Conservation (phyloP, 2,797 vertebrate species). For the Phyllotis vaccarum region DNA sequence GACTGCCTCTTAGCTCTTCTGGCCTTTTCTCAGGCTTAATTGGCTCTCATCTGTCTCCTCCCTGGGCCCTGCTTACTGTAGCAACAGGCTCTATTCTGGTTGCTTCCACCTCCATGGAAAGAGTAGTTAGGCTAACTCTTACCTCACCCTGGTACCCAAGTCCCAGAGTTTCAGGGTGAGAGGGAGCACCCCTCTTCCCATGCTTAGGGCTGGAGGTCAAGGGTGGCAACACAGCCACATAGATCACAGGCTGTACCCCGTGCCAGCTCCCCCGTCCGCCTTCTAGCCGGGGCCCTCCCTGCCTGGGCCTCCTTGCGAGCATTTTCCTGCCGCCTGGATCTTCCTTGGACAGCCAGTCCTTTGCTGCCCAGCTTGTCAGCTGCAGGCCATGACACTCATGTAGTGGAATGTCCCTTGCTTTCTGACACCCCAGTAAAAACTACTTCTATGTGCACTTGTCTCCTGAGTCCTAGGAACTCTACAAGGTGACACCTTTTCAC, state of each 20-base stretch:
- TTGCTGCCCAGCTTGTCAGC: not conserved
- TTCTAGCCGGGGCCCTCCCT: not conserved
- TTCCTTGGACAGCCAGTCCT: not conserved
- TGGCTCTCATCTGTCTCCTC: not conserved
- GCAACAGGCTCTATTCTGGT: slow-evolving; percentile 2
- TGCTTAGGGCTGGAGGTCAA: not conserved
- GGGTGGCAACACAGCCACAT: not conserved
- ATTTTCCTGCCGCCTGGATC: not conserved
- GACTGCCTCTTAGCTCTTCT: not conserved
- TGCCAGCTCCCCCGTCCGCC: not conserved
- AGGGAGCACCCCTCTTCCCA: not conserved
- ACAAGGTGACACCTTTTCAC: not conserved
- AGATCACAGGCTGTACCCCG: not conserved
- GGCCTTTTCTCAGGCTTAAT: not conserved
- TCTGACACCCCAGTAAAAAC: not conserved
- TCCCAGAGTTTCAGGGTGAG: not conserved
- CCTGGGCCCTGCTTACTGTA: not conserved
- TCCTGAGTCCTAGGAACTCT: not conserved
- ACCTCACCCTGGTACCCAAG: not conserved
- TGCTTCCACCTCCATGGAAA: slow-evolving; percentile 6
- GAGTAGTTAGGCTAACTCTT: not conserved
- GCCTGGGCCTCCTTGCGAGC: not conserved
- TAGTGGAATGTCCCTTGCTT: not conserved
- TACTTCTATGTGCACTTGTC: not conserved
- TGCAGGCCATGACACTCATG: too few relatives aligned